Evolutionary conservation across 2,888 invertebrate species (phyloP).

Genomic region (Trichopria drosophilae): DNA sequence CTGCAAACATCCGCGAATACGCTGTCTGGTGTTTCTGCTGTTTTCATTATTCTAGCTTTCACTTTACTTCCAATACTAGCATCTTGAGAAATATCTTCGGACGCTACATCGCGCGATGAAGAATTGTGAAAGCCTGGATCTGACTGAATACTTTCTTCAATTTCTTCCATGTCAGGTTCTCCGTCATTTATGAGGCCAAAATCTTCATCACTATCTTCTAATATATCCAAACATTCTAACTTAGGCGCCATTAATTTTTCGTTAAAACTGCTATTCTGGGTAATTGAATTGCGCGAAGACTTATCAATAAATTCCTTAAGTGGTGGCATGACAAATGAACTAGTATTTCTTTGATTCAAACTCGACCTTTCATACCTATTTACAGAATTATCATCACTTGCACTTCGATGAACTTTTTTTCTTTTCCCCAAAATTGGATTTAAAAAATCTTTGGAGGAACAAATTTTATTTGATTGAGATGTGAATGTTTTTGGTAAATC

Average conservation of each 20-base stretch:
- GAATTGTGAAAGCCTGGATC: constrained; percentile 64
- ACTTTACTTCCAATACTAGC: too few relatives aligned
- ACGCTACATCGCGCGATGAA: constrained; percentile 70
- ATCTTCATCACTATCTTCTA: constrained; percentile 79
- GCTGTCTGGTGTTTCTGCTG: too few relatives aligned
- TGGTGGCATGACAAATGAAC: constrained; percentile 57
- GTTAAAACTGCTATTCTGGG: constrained; percentile 44
- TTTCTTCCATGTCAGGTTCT: constrained; percentile 67
- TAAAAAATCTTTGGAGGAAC: constrained; percentile 68
- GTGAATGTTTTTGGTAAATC: constrained; percentile 56
- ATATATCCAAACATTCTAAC: constrained; percentile 73
- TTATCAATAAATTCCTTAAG: constrained; percentile 57
- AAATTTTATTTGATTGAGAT: constrained; percentile 55
- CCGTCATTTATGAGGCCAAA: constrained; percentile 83
- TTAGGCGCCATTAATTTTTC: constrained; percentile 69
- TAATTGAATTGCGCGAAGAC: constrained; percentile 51
- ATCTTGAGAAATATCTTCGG: too few relatives aligned
- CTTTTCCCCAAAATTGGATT: constrained; percentile 71
- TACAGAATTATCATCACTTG: constrained; percentile 61
- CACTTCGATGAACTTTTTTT: constrained; percentile 67
- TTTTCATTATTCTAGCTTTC: too few relatives aligned
- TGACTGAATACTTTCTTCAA: constrained; percentile 69
- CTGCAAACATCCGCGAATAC: not conserved
- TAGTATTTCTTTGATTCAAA: constrained; percentile 59
- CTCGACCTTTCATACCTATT: constrained; percentile 64